Conservation (phyloP, 2,113 vertebrate genomes). For the Chinchilla lanigera region DNA sequence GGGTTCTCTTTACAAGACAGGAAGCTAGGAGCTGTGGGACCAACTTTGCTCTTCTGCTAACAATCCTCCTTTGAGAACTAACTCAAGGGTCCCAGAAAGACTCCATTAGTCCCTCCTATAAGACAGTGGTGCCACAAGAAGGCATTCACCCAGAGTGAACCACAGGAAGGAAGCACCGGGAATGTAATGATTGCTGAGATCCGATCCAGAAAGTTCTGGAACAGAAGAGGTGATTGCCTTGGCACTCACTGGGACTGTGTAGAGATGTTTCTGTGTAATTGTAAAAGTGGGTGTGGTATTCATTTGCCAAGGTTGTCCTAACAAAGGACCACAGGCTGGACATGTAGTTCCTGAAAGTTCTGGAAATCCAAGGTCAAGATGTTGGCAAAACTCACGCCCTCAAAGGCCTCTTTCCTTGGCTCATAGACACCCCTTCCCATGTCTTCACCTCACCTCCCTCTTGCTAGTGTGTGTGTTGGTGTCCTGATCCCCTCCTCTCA, state of each 20-base stretch:
- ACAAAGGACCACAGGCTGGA: neutral
- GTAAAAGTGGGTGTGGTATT: neutral
- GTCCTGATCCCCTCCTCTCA: neutral
- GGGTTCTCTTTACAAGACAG: neutral
- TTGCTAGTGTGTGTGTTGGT: neutral
- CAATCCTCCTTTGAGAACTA: neutral
- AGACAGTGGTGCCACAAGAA: neutral
- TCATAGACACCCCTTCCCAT: neutral
- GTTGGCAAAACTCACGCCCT: neutral
- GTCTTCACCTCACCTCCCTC: neutral
- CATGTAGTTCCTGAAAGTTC: neutral
- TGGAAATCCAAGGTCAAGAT: neutral
- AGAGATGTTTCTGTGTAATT: neutral
- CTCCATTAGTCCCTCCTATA: neutral
- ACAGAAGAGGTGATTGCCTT: neutral
- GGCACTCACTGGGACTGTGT: neutral
- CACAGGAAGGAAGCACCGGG: neutral
- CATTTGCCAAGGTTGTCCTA: neutral
- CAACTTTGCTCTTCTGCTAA: neutral
- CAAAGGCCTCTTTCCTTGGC: neutral
- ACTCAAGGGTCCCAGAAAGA: neutral
- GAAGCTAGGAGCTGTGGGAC: neutral
- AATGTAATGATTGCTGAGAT: neutral
- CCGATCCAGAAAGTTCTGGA: neutral
- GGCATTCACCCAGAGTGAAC: neutral